Evolutionary conservation across 2,113 vertebrate genomes (phyloP).

Genomic region (Prochilodus magdalenae): DNA sequence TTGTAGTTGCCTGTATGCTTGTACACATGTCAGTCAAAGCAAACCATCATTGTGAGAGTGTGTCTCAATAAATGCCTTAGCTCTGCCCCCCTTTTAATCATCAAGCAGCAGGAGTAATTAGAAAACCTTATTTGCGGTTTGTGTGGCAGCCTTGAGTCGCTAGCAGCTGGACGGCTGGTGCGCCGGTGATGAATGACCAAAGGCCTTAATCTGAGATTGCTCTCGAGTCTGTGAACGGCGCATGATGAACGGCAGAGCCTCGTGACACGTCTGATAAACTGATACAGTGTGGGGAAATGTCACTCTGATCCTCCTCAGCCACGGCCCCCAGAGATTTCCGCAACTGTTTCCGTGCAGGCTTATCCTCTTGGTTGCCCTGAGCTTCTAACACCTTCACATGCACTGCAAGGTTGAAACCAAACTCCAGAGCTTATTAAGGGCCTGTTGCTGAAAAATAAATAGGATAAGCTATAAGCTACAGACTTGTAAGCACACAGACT

Average conservation of each 20-base stretch:
- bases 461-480: not conserved
- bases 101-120: conserved; percentile 42
- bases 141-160: conserved; percentile 33
- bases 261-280: conserved; percentile 28
- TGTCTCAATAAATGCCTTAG: conserved; percentile 18
- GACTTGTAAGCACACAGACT: not conserved
- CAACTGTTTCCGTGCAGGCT: not conserved
- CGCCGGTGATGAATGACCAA: conserved; percentile 31
- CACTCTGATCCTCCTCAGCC: conserved; percentile 7
- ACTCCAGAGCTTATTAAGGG: not conserved
- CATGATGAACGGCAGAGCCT: conserved; percentile 17
- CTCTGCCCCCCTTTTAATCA: conserved; percentile 33
- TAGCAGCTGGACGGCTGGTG: not conserved
- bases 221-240: conserved; percentile 13
- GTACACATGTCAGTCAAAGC: conserved; percentile 16
- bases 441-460: not conserved
- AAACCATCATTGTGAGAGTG: conserved; percentile 8
- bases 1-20: too few species aligned
- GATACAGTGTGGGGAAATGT: conserved; percentile 35
- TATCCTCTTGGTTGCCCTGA: not conserved
- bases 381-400: conserved; percentile 24
- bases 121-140: conserved; percentile 36
- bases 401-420: conserved; percentile 21
- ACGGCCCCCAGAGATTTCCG: conserved; percentile 19
- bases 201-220: not conserved